Conservation (phyloP, 2,888 invertebrate species). For the Dascillus cervinus region DNA sequence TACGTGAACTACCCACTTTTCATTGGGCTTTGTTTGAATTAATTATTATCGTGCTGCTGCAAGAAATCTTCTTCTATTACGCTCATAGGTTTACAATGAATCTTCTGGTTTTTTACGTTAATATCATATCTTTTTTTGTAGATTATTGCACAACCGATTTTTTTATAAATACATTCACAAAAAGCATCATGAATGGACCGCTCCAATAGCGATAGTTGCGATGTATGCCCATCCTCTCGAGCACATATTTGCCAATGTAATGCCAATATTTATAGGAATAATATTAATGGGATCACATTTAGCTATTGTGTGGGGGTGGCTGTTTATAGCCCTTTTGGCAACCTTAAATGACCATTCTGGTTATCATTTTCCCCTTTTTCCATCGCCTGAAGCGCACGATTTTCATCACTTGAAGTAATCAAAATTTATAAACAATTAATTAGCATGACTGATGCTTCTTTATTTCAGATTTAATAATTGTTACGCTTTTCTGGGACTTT, state of each 20-base stretch:
- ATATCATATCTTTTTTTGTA: slow-evolving; percentile 32
- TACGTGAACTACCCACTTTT: slow-evolving; percentile 66
- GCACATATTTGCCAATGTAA: slow-evolving; percentile 68
- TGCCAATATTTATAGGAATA: slow-evolving; percentile 70
- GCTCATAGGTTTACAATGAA: slow-evolving; percentile 56
- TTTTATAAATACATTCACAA: slow-evolving; percentile 79
- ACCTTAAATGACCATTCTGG: slow-evolving; percentile 79
- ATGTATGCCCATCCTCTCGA: slow-evolving; percentile 74
- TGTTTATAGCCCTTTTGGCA: slow-evolving; percentile 65
- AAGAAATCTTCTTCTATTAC: slow-evolving; percentile 79
- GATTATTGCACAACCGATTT: slow-evolving; percentile 63
- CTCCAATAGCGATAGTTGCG: slow-evolving; percentile 75
- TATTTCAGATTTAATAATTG: slow-evolving; percentile 62
- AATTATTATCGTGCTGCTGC: slow-evolving; percentile 63
- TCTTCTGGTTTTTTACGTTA: background rate
- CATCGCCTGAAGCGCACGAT: slow-evolving; percentile 80
- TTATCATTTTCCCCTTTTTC: slow-evolving; percentile 78
- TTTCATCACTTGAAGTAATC: slow-evolving; percentile 78
- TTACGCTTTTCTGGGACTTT: slow-evolving; percentile 64
- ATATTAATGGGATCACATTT: slow-evolving; percentile 67
- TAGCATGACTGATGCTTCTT: slow-evolving; percentile 8
- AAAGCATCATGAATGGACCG: slow-evolving; percentile 82
- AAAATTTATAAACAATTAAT: slow-evolving; percentile 1
- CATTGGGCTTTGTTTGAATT: slow-evolving; percentile 70
- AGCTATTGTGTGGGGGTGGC: slow-evolving; percentile 74